Evolutionary conservation across 1,140 invertebrate species (phyloP).

Genomic region (Ctenoplectra terminalis): DNA sequence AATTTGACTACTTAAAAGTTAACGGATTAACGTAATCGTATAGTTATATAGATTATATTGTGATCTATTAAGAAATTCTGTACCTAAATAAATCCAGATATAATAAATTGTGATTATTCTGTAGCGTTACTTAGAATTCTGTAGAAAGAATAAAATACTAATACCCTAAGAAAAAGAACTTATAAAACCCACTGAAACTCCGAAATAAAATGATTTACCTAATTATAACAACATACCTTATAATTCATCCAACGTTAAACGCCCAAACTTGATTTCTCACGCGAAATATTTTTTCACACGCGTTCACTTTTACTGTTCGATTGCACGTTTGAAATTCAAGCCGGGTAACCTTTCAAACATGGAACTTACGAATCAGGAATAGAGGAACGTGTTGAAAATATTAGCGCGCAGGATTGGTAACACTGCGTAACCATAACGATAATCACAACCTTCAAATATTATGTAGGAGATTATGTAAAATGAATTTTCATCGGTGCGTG

Average conservation of each 20-base stretch:
- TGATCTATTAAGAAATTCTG: slow-evolving; percentile 58
- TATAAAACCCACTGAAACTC: slow-evolving; percentile 5
- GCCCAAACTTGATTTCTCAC: background rate
- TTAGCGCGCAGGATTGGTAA: background rate
- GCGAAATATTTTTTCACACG: too few relatives aligned
- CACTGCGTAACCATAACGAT: background rate
- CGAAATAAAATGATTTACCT: slow-evolving; percentile 24
- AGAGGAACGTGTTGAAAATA: background rate
- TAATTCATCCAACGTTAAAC: background rate
- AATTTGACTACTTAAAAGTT: slow-evolving; percentile 52
- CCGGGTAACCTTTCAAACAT: background rate
- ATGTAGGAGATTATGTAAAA: background rate
- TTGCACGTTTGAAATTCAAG: background rate
- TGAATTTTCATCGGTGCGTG: background rate
- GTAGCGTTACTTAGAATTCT: slow-evolving; percentile 69
- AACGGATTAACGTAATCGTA: slow-evolving; percentile 59
- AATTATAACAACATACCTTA: background rate
- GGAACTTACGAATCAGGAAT: background rate
- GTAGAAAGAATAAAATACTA: slow-evolving; percentile 78
- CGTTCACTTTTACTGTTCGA: background rate
- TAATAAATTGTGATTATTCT: slow-evolving; percentile 71
- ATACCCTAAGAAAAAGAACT: slow-evolving; percentile 33
- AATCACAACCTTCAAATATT: background rate
- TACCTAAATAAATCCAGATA: slow-evolving; percentile 73
- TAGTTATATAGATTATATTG: slow-evolving; percentile 56